phyloP scores from a whole-genome alignment of 2,888 invertebrate species.

The Caenorhabditis sp. region DNA sequence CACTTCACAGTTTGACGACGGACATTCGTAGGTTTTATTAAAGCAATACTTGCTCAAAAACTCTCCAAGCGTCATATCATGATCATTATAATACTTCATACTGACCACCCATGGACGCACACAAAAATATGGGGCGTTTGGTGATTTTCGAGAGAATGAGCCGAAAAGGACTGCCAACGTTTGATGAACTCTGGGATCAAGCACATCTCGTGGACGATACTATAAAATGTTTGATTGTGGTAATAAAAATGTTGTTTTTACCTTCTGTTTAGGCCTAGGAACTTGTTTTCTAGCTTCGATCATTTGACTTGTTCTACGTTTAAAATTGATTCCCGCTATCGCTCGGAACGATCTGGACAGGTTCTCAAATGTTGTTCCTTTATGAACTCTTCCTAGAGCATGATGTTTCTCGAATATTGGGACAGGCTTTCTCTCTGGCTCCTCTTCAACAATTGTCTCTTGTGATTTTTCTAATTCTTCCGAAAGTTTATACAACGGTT shows the following conservation, averaged over 20 bases:
- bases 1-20: constrained; percentile 81
- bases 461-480: constrained; percentile 23
- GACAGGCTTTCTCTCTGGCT: constrained; percentile 10
- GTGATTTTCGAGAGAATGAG: constrained; percentile 59
- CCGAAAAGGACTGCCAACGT: constrained; percentile 87
- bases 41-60: constrained; percentile 79
- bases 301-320: constrained; percentile 15
- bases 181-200: constrained; percentile 76
- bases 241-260: not conserved
- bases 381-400: constrained; percentile 15
- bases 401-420: constrained; percentile 7
- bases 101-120: constrained; percentile 86
- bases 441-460: constrained; percentile 28
- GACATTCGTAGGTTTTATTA: constrained; percentile 83
- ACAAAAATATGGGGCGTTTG: constrained; percentile 85
- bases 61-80: constrained; percentile 92
- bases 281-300: constrained; percentile 20
- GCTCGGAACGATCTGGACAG: constrained; percentile 21
- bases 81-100: constrained; percentile 91
- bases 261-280: constrained; percentile 15
- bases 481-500: constrained; percentile 50
- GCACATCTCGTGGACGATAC: constrained; percentile 68
- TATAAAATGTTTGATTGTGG: not conserved
- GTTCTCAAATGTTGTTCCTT: constrained; percentile 7
- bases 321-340: constrained; percentile 31